Percentiles rank a stretch among this genome's conserved stretches.
These are phyloP conservation scores for Chionis minor DNA, from an alignment of 2,113 vertebrate genomes.

Conservation along the genomic window DNA sequence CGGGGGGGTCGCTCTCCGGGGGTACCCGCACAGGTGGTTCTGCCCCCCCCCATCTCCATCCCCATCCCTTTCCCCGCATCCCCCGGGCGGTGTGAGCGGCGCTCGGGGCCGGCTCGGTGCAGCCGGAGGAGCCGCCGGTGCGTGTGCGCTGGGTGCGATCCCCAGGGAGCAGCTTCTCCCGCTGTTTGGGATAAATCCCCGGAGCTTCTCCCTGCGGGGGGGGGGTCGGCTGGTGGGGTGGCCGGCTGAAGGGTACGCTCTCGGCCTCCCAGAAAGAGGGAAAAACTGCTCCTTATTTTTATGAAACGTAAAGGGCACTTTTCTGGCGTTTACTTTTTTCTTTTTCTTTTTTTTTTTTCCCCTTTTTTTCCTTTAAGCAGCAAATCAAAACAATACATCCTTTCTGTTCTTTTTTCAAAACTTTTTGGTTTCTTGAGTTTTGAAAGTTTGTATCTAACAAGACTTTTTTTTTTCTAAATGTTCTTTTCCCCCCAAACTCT, in stretches of 20 bases:
- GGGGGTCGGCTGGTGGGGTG: neutral
- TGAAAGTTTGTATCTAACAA: neutral
- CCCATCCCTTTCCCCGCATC: too few relatives aligned
- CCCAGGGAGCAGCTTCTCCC: neutral
- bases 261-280: neutral
- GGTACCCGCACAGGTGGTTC: neutral
- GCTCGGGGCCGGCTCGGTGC: too few relatives aligned
- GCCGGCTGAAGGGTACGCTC: neutral
- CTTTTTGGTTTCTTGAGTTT: neutral
- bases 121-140: neutral
- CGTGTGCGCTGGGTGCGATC: neutral
- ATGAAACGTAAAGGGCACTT: fast-evolving
- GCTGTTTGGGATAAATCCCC: neutral
- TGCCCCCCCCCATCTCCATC: too few relatives aligned
- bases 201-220: fast-evolving
- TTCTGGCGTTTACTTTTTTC: neutral
- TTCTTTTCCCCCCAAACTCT: too few relatives aligned
- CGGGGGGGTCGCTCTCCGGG: neutral
- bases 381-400: neutral
- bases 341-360: neutral
- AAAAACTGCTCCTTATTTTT: neutral
- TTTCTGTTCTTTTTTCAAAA: neutral
- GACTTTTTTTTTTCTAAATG: neutral
- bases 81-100: neutral
- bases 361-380: neutral